Conservation (phyloP, 2,888 invertebrate genomes). For the Spilarctia lutea region DNA sequence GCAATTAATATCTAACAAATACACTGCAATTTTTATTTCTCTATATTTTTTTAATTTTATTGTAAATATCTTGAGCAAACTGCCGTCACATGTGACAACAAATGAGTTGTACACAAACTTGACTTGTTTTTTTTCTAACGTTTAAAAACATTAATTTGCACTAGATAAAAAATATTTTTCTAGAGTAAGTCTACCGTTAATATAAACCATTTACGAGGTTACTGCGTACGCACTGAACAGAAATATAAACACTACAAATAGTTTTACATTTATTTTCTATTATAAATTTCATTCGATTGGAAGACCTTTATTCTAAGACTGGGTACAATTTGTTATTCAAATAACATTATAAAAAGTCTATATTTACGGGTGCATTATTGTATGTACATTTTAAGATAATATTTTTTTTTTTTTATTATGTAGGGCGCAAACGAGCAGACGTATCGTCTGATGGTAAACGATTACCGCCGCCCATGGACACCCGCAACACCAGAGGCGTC, state of each 20-base stretch:
- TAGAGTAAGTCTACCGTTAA: background rate
- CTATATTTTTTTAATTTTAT: slow-evolving; percentile 16
- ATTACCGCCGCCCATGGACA: too few species aligned
- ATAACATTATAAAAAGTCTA: background rate
- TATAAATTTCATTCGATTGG: background rate
- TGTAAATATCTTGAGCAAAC: background rate
- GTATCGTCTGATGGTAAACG: too few species aligned
- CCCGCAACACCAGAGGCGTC: too few species aligned
- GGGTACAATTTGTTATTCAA: background rate
- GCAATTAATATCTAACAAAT: slow-evolving; percentile 21
- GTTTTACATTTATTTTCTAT: background rate
- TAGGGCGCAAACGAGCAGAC: too few species aligned
- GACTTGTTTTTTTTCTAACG: background rate
- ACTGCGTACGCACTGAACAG: background rate
- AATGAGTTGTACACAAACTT: background rate
- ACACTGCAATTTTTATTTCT: slow-evolving; percentile 25
- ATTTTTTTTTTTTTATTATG: too few species aligned
- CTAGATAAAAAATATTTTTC: background rate
- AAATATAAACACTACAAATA: slow-evolving; percentile 20
- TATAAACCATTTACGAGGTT: background rate
- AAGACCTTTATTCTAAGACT: background rate
- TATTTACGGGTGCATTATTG: background rate
- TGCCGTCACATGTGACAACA: background rate
- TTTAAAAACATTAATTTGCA: background rate
- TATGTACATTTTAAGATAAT: too few species aligned